A percentile compares a stretch with the other conserved stretches of the same genome.
Conservation (phyloP, 2,113 vertebrate species). For the Epinephelus cyanopodus region DNA sequence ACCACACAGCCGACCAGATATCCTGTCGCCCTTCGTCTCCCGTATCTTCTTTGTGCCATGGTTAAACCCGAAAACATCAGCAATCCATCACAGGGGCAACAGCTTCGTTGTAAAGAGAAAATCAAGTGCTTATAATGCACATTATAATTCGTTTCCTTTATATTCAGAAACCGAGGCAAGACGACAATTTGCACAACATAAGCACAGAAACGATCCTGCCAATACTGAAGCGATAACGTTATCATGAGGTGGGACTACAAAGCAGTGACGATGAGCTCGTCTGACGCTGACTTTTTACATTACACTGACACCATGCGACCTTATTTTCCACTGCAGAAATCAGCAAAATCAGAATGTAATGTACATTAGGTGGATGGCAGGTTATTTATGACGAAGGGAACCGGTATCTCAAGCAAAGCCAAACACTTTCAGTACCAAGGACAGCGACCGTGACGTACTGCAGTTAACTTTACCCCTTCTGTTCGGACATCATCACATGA, state of each 20-base stretch:
- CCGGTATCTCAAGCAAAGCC: not conserved
- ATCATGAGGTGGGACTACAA: constrained; percentile 22
- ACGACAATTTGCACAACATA: no score
- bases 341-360: no score
- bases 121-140: no score
- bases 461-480: rapidly evolving
- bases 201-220: rapidly evolving
- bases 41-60: constrained; percentile 76
- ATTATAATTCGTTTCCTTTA: no score
- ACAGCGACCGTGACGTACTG: not conserved
- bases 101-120: rapidly evolving
- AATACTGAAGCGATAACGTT: not conserved
- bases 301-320: constrained; percentile 73
- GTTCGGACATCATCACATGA: not conserved
- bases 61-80: not conserved
- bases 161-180: no score
- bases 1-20: constrained; percentile 11
- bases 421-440: not conserved
- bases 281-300: not conserved
- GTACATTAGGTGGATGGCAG: no score
- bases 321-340: not conserved
- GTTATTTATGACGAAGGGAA: no score
- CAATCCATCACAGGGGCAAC: not conserved
- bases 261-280: not conserved
- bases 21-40: not conserved